Evolutionary conservation across 2,888 invertebrate genomes (phyloP).

Genomic region (Pheosia gnoma): DNA sequence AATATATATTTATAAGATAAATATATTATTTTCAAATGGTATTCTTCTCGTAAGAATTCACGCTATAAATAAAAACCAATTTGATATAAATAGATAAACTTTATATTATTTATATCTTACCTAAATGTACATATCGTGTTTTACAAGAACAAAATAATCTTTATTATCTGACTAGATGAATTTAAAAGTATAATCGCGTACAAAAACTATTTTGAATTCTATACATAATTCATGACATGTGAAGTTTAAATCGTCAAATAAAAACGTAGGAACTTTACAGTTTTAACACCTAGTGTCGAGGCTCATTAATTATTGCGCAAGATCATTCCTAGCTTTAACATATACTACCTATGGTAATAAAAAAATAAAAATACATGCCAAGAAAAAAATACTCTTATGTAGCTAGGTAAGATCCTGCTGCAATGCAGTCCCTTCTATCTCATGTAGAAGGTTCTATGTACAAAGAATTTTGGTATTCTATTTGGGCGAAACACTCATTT

Average conservation of each 20-base stretch:
- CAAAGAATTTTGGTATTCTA: constrained; percentile 40
- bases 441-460: constrained; percentile 35
- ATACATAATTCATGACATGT: constrained; percentile 27
- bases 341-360: not conserved
- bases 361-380: no score
- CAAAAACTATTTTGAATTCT: constrained; percentile 43
- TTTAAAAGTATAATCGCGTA: constrained; percentile 50
- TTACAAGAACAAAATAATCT: constrained; percentile 53
- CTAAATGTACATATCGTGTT: constrained; percentile 32
- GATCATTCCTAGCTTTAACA: not conserved
- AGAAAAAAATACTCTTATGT: no score
- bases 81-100: constrained; percentile 36
- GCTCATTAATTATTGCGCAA: constrained; percentile 17
- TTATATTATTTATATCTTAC: constrained; percentile 40
- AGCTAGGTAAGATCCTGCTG: not conserved
- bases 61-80: constrained; percentile 34
- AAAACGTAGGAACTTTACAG: constrained; percentile 71
- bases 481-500: constrained; percentile 74
- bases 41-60: no score
- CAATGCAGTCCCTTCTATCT: not conserved
- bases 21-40: not conserved
- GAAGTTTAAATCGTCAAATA: constrained; percentile 39
- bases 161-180: constrained; percentile 64
- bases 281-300: constrained; percentile 35
- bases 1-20: constrained; percentile 1